A percentile compares a stretch with the other conserved stretches of the same genome.
phyloP scores from a whole-genome alignment of 2,797 vertebrate species.

The Nothura maculosa region DNA sequence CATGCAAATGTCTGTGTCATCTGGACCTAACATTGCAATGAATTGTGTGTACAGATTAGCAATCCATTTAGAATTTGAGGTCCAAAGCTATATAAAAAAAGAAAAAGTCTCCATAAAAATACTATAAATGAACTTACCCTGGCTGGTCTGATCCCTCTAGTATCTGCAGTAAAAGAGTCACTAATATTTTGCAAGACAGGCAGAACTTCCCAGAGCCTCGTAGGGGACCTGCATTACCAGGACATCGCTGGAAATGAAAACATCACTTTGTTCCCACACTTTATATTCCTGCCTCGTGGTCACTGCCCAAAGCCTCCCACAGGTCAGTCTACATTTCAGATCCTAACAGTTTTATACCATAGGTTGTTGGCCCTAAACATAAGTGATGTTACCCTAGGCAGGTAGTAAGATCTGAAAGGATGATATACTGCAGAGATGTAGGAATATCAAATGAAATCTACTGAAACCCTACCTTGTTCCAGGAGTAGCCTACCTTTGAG shows the following conservation, averaged over 20 bases:
- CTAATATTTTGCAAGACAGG: neutral
- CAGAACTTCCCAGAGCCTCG: neutral
- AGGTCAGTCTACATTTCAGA: neutral
- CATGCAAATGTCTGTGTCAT: neutral
- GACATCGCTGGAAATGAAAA: neutral
- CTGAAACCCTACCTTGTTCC: neutral
- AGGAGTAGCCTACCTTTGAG: neutral
- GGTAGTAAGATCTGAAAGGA: neutral
- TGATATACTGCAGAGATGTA: neutral
- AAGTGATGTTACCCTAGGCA: neutral
- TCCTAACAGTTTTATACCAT: neutral
- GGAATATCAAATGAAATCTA: neutral
- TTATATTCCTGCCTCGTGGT: neutral
- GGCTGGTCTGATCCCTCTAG: neutral
- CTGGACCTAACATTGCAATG: neutral
- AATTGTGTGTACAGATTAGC: neutral
- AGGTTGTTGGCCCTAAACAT: neutral
- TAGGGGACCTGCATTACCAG: neutral
- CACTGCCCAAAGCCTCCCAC: neutral
- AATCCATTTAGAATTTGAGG: neutral
- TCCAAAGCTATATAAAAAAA: conserved; percentile 36
- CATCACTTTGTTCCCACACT: neutral
- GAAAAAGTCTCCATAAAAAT: neutral
- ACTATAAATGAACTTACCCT: neutral
- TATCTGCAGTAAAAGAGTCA: neutral